Percentiles rank a stretch among this genome's conserved stretches.
These are phyloP conservation scores for Dynastes maya DNA, from an alignment of 2,888 invertebrate species.

Conservation along the genomic window DNA sequence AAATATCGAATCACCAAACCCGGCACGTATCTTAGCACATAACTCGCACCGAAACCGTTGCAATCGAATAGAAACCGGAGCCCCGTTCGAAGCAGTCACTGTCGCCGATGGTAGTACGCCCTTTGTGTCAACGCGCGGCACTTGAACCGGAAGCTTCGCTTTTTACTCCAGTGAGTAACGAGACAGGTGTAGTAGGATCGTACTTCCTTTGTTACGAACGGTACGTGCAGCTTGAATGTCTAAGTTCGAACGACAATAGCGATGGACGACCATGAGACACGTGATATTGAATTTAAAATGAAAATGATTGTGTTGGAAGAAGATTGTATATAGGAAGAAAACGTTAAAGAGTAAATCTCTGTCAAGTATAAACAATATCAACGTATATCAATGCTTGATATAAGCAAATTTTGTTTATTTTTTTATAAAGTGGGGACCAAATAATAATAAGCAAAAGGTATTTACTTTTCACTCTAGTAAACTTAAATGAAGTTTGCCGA, in stretches of 20 bases:
- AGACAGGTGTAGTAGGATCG: slow-evolving; percentile 51
- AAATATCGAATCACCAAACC: slow-evolving; percentile 19
- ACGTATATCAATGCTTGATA: background rate
- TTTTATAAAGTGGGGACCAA: background rate
- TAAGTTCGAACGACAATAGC: slow-evolving; percentile 25
- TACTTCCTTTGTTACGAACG: slow-evolving; percentile 40
- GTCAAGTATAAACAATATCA: background rate
- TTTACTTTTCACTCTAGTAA: no score
- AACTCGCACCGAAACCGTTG: slow-evolving; percentile 14
- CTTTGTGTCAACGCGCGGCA: slow-evolving; percentile 37
- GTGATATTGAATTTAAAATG: slow-evolving; percentile 10
- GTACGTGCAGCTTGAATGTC: background rate
- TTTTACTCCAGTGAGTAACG: slow-evolving; percentile 48
- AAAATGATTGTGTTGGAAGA: background rate
- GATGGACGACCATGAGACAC: slow-evolving; percentile 1
- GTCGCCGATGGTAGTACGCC: slow-evolving; percentile 30
- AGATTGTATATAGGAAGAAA: background rate
- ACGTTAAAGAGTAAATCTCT: background rate
- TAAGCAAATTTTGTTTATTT: background rate
- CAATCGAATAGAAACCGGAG: slow-evolving; percentile 27
- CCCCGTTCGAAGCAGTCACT: background rate
- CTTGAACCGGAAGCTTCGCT: slow-evolving; percentile 50
- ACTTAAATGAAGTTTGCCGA: no score
- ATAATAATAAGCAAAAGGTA: background rate
- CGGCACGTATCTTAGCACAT: background rate